phyloP scores from a whole-genome alignment of 1,140 invertebrate genomes.

The Pachypeltis micranthus region DNA sequence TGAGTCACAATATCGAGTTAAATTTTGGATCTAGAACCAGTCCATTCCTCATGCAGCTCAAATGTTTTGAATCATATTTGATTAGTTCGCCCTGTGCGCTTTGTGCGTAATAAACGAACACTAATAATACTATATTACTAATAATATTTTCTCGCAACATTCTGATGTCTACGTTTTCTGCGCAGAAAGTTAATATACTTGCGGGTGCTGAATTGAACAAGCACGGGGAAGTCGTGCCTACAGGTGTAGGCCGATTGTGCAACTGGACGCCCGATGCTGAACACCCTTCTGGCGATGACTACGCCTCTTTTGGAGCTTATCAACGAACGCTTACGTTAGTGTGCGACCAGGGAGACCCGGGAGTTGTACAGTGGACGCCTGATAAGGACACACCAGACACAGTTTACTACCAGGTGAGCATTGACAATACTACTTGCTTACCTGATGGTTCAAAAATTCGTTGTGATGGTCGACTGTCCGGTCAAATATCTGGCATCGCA shows the following conservation, averaged over 20 bases:
- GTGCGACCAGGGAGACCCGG: constrained; percentile 73
- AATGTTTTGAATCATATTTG: too few relatives aligned
- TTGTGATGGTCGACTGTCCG: background rate
- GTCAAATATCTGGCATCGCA: background rate
- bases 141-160: too few relatives aligned
- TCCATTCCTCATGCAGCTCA: too few relatives aligned
- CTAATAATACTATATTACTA: too few relatives aligned
- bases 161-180: too few relatives aligned
- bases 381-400: constrained; percentile 76
- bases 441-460: background rate
- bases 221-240: constrained; percentile 52
- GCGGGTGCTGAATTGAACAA: constrained; percentile 59
- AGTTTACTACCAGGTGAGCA: constrained; percentile 75
- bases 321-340: constrained; percentile 67
- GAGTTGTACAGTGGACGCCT: constrained; percentile 75
- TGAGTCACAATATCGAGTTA: constrained; percentile 35
- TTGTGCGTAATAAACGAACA: too few relatives aligned
- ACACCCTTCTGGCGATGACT: constrained; percentile 61
- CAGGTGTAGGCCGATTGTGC: constrained; percentile 66
- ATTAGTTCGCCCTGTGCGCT: too few relatives aligned
- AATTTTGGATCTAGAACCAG: too few relatives aligned
- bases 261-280: constrained; percentile 69
- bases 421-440: constrained; percentile 24
- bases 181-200: constrained; percentile 63
- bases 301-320: constrained; percentile 75